Percentiles rank a stretch among this genome's conserved stretches.
Conservation (phyloP, 2,113 vertebrate species). For the human (Homo sapiens) region GRCh38 chr2:2391001-2391500, state of each 20-base stretch:
- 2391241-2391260: background rate
- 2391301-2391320: background rate
- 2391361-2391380: background rate
- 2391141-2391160: background rate
- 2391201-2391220: background rate
- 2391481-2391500: background rate
- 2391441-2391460: background rate
- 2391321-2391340: fast-evolving
- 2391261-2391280: fast-evolving
- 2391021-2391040: fast-evolving
- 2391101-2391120: fast-evolving
- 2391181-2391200: too few relatives aligned
- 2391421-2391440: fast-evolving
- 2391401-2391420: background rate
- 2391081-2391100: background rate
- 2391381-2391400: background rate
- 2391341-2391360: background rate
- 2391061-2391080: too few relatives aligned
- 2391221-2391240: fast-evolving
- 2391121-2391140: background rate
- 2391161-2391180: background rate
- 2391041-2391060: background rate
- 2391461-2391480: fast-evolving
- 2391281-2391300: fast-evolving
- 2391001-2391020: background rate